These are phyloP conservation scores for Eustalomyia histrio DNA, from an alignment of 2,888 invertebrate genomes.

Conservation along the genomic window DNA sequence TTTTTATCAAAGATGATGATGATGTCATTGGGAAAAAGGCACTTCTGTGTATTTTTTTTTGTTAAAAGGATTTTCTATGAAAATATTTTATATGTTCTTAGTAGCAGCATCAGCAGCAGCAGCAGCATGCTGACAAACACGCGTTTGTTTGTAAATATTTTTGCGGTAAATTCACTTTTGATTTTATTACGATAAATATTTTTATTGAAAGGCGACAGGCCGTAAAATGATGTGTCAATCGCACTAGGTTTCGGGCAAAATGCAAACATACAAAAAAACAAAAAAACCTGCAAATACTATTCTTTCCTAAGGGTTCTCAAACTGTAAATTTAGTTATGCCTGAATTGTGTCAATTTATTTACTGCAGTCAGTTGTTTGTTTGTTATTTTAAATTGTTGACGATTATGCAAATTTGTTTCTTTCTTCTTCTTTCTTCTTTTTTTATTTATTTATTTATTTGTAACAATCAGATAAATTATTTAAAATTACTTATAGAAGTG, in stretches of 20 bases:
- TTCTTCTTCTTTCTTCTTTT: too few species aligned
- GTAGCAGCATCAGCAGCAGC: conserved; percentile 35
- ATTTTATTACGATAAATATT: conserved; percentile 76
- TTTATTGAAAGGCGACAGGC: conserved; percentile 80
- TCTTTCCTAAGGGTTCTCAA: conserved; percentile 17
- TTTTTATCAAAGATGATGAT: conserved; percentile 30
- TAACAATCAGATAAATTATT: conserved; percentile 61
- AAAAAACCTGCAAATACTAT: too few species aligned
- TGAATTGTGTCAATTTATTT: conserved; percentile 65
- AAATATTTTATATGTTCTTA: conserved; percentile 54
- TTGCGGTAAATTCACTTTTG: conserved; percentile 64
- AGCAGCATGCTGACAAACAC: conserved; percentile 20
- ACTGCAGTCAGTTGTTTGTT: conserved; percentile 58
- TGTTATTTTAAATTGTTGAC: conserved; percentile 71
- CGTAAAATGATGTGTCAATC: conserved; percentile 81
- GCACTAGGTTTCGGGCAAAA: conserved; percentile 68
- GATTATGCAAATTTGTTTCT: conserved; percentile 73
- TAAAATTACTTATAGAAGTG: conserved; percentile 28
- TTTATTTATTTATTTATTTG: too few species aligned
- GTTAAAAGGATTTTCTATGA: conserved; percentile 57
- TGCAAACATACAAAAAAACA: too few species aligned
- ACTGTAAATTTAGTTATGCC: conserved; percentile 39
- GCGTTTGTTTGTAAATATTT: conserved; percentile 46
- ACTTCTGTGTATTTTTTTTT: conserved; percentile 34
- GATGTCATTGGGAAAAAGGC: conserved; percentile 60